A percentile compares a stretch with the other conserved stretches of the same genome.
Conservation (phyloP, 2,113 vertebrate species). For the Podilymbus podiceps region DNA sequence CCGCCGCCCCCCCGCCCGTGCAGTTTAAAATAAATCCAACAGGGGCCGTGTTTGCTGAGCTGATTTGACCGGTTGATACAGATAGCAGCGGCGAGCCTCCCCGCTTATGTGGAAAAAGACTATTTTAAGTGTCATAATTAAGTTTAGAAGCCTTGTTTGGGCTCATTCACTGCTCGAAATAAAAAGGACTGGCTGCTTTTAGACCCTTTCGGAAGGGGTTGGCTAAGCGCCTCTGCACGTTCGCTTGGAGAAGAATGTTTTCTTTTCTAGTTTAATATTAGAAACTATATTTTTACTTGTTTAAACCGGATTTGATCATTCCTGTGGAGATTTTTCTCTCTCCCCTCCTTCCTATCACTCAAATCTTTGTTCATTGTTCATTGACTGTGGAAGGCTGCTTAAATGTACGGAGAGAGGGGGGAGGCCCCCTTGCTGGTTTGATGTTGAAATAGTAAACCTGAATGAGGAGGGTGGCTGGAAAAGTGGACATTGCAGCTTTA, state of each 20-base stretch:
- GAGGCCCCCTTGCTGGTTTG: conserved; percentile 58
- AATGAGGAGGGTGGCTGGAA: conserved; percentile 72
- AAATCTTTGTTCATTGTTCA: conserved; percentile 82
- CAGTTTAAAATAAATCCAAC: conserved; percentile 78
- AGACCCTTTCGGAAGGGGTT: conserved; percentile 54
- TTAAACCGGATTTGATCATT: conserved; percentile 72
- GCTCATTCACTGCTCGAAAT: conserved; percentile 67
- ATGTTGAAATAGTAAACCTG: conserved; percentile 71
- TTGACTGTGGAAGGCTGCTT: conserved; percentile 71
- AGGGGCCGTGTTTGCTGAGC: conserved; percentile 82
- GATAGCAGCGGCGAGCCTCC: conserved; percentile 46
- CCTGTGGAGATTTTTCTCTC: conserved; percentile 47
- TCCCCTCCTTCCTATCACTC: conserved; percentile 49
- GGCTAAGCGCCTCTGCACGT: conserved; percentile 59
- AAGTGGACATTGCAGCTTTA: conserved; percentile 91
- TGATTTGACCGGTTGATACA: conserved; percentile 62
- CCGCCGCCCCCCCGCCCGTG: conserved; percentile 32
- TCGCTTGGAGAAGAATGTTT: conserved; percentile 46
- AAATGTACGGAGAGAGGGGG: conserved; percentile 65
- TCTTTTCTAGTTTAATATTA: conserved; percentile 68
- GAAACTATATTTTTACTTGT: conserved; percentile 72
- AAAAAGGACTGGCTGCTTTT: conserved; percentile 58
- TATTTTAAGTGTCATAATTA: conserved; percentile 74
- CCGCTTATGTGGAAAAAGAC: conserved; percentile 48
- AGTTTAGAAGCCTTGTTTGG: conserved; percentile 72